These are phyloP conservation scores for Drosophila bocki DNA, from an alignment of 1,140 invertebrate species.

Conservation along the genomic window DNA sequence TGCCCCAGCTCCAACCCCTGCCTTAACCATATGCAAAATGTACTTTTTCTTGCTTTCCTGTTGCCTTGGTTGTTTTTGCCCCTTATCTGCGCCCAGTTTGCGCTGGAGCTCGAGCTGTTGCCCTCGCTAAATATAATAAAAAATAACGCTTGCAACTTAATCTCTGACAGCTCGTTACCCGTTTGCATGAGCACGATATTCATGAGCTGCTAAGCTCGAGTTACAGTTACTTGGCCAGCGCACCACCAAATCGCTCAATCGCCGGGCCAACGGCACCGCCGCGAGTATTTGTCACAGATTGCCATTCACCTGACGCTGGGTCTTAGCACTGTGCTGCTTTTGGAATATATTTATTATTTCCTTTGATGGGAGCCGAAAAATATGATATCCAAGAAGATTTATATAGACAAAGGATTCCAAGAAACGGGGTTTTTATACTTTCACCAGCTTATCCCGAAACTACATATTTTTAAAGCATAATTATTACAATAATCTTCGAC, in stretches of 20 bases:
- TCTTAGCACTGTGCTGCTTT: not conserved
- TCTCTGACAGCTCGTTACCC: slow-evolving; percentile 83
- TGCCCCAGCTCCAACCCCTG: not conserved
- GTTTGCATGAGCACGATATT: slow-evolving; percentile 83
- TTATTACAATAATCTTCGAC: too few species aligned
- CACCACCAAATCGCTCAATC: slow-evolving; percentile 37
- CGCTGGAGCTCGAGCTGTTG: slow-evolving; percentile 4
- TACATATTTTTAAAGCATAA: not conserved
- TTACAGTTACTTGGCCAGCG: slow-evolving; percentile 62
- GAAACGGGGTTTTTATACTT: not conserved
- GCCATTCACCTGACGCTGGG: slow-evolving; percentile 53
- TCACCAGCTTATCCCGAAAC: too few species aligned
- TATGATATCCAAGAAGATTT: slow-evolving; percentile 1
- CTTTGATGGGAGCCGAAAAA: not conserved
- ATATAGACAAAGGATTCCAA: not conserved
- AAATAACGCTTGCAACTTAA: slow-evolving; percentile 84
- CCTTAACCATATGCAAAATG: slow-evolving; percentile 81
- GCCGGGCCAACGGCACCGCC: slow-evolving; percentile 16
- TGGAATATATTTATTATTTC: not conserved
- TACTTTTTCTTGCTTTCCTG: slow-evolving; percentile 54
- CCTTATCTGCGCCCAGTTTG: slow-evolving; percentile 62
- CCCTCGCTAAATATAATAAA: slow-evolving; percentile 79
- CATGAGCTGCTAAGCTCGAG: slow-evolving; percentile 83
- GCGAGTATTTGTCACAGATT: slow-evolving; percentile 52
- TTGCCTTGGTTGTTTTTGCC: slow-evolving; percentile 38